Evolutionary conservation across 1,140 invertebrate species (phyloP), one percentile per base, ranked within the genome.

Genomic region (Venturia canescens): DNA sequence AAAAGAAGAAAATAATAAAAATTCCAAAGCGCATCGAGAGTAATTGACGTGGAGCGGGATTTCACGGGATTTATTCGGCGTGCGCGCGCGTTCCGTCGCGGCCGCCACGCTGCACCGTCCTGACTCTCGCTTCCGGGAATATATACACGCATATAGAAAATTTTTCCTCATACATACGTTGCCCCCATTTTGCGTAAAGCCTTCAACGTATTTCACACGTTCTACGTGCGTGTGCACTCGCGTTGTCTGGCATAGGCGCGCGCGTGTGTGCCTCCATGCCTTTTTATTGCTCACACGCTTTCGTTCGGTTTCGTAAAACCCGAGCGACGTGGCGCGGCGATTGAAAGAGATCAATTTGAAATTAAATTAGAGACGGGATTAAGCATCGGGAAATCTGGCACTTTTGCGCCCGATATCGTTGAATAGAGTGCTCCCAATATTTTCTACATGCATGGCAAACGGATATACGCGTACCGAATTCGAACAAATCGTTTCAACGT

Each of bases 311-410:
- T 27, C 60, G 23, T 66, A 29, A 66, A 66, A 23, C 26, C 18
- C 23, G 53, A 5, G 38, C 38, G 38, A 44, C 53, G 53, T 15
- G 23, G 60, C 9, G 9, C 23, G 70, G 9, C 23, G 70, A 75
- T 75, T 75, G 71, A 57, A 75, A 75, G 71, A 75, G 50, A 57
- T 75, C 71, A 75, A 75, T 75, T 75, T 75, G 44, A 29, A 57
- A 53, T 57, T 48, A 75, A 75, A 75, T 75, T 75, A 57, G 71
- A 75, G 71, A 75, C 29, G 38, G 34, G 71, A 75, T 75, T 75
- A 29, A 75, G 53, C 44, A 18, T 57, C 71, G 71, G 57, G 38
- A 21, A n/a, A 23, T 50, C 21, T 5, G 53, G 23, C 70, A 44
- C 70, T 50, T 23, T n/a, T 72, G 44, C 23, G 70, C 70, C 1